Evolutionary conservation across 1,140 invertebrate species (phyloP), one percentile per base, ranked within the genome.

Genomic region (Drosophila punjabiensis): DNA sequence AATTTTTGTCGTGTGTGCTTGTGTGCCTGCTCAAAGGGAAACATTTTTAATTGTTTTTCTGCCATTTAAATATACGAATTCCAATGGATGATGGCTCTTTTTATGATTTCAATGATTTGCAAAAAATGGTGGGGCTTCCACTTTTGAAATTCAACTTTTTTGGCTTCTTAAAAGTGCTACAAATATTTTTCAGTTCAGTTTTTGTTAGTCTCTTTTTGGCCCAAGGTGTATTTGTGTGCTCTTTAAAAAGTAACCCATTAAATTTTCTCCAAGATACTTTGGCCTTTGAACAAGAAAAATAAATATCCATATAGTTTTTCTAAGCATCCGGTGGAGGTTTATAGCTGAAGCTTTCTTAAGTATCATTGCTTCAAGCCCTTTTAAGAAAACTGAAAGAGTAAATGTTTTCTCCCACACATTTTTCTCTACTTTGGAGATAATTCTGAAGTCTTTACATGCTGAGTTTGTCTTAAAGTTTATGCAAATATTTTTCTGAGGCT

Each of bases 21-120:
- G 32, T 56, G 20, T 56, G 60, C 48, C 14, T 75, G 39, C 56
- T 39, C 11, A 41, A 66, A 37, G n/a, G 43, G 24, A 50, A 76
- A 37, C 10, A 30, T 33, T 68, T 68, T 77, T 67, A 78, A 62
- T 77, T 59, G 8, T 43, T 64, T 24, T 65, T 35, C 7, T 11
- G 24, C n/a, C 35, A 20, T 20, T 43, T 66, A 45, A 45, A 66
- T 18, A 18, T 5, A 30, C 24, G 37, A 71, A 74, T 73, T 73
- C 32, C 53, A 37, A 58, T 71, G 39, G 30, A 48, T 63, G 11
- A 30, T 55, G 18, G 28, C 13, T 24, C 13, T 32, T 59, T 66
- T 50, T 55, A 37, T 39, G 33, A 28, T 18, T 47, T 14, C 13
- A 47, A 61, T 62, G 20, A 32, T 33, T 32, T 41, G 30, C 52